phyloP scores from a whole-genome alignment of 2,797 vertebrate species.

The Anguilla marmorata region DNA sequence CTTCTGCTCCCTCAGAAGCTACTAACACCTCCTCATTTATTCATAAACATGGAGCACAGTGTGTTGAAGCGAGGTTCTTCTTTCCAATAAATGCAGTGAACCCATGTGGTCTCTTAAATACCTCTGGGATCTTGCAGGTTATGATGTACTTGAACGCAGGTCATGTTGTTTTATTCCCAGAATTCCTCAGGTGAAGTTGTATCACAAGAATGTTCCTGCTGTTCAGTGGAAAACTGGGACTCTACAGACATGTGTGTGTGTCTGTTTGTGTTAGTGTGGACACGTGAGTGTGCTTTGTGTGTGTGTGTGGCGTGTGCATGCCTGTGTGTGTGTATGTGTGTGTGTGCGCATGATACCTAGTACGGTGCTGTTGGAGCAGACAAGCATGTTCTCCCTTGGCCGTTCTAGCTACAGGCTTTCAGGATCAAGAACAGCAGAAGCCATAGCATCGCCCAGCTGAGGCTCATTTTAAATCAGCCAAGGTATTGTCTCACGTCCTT shows the following conservation, averaged over 20 bases:
- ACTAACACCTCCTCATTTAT: background rate
- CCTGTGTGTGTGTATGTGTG: background rate
- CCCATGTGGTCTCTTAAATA: conserved; percentile 1
- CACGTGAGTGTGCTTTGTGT: background rate
- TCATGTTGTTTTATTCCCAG: conserved; percentile 4
- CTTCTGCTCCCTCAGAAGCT: background rate
- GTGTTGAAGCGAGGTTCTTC: background rate
- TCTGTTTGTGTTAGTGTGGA: background rate
- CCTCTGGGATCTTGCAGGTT: background rate
- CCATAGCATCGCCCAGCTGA: background rate
- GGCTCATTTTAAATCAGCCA: background rate
- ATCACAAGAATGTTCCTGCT: background rate
- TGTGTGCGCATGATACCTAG: background rate
- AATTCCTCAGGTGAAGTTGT: conserved; percentile 6
- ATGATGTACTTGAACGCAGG: conserved; percentile 8
- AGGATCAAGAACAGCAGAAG: background rate
- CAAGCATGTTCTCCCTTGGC: background rate
- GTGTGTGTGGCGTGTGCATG: background rate
- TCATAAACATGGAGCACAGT: background rate
- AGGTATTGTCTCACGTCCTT: background rate
- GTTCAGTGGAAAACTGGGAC: background rate
- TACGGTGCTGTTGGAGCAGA: background rate
- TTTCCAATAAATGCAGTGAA: background rate
- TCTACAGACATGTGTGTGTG: background rate
- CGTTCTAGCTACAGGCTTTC: background rate